Conservation (phyloP, 1,140 invertebrate species). For the Drosophila grimshawi region DNA sequence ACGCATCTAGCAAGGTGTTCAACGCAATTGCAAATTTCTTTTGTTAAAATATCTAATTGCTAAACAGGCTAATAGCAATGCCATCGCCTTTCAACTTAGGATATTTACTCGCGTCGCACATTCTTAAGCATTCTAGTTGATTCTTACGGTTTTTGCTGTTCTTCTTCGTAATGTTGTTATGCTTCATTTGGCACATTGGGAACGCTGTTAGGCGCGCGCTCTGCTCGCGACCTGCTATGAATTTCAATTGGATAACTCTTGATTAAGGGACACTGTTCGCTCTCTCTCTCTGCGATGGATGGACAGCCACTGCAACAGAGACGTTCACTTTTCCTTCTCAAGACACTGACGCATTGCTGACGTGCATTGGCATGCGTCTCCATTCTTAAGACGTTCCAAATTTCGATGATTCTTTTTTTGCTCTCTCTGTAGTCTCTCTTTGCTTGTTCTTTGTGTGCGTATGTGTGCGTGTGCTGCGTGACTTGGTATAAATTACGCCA, state of each 20-base stretch:
- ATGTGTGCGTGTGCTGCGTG: slow-evolving; percentile 40
- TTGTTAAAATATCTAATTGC: no score
- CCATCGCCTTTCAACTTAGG: background rate
- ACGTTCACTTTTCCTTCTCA: slow-evolving; percentile 73
- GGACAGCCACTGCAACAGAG: slow-evolving; percentile 2
- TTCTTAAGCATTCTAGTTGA: slow-evolving; percentile 1
- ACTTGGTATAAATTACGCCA: slow-evolving; percentile 74
- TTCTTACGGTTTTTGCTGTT: slow-evolving; percentile 3
- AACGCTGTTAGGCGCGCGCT: slow-evolving; percentile 64
- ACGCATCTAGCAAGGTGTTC: background rate
- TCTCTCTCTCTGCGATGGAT: background rate
- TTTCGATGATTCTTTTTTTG: slow-evolving; percentile 6
- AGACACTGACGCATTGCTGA: slow-evolving; percentile 17
- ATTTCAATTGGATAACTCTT: slow-evolving; percentile 54
- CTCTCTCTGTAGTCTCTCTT: background rate
- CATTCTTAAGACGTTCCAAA: slow-evolving; percentile 9
- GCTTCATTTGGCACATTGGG: slow-evolving; percentile 48
- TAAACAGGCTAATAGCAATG: no score
- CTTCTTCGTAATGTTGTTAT: background rate
- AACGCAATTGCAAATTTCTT: no score
- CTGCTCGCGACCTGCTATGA: slow-evolving; percentile 32
- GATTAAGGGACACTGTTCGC: slow-evolving; percentile 53
- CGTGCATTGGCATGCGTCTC: slow-evolving; percentile 27
- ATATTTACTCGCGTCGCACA: slow-evolving; percentile 3
- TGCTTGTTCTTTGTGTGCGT: slow-evolving; percentile 30